phyloP scores from a whole-genome alignment of 2,888 invertebrate genomes.

The Agonopterix subpropinquella region DNA sequence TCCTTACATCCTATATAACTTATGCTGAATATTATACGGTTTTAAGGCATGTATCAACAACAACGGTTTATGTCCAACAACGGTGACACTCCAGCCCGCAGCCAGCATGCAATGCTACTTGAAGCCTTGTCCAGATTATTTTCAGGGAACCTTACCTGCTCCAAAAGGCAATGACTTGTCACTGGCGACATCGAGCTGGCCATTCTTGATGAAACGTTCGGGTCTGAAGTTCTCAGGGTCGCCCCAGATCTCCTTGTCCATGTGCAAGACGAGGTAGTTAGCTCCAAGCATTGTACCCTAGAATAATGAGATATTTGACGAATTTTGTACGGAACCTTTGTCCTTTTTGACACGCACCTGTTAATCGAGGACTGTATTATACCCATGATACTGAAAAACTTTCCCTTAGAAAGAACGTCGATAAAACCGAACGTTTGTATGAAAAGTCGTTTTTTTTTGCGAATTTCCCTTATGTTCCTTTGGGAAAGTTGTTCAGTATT shows the following conservation, averaged over 20 bases:
- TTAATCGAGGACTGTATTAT: too few species aligned
- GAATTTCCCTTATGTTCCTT: too few species aligned
- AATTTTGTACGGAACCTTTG: too few species aligned
- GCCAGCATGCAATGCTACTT: neutral
- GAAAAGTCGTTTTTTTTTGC: too few species aligned
- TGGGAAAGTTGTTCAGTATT: too few species aligned
- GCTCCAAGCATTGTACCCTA: constrained; percentile 72
- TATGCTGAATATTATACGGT: too few species aligned
- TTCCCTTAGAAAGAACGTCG: too few species aligned
- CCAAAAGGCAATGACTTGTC: constrained; percentile 81
- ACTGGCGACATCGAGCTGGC: constrained; percentile 66
- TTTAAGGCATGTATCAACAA: too few species aligned
- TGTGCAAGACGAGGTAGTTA: constrained; percentile 73
- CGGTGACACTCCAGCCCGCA: neutral
- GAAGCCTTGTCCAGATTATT: neutral
- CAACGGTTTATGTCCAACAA: neutral
- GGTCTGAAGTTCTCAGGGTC: constrained; percentile 81
- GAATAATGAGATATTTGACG: constrained; percentile 11
- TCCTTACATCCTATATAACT: too few species aligned
- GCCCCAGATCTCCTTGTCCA: constrained; percentile 76
- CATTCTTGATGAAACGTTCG: constrained; percentile 78
- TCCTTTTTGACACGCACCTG: too few species aligned
- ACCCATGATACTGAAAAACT: too few species aligned
- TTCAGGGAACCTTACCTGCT: constrained; percentile 60
- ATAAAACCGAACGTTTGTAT: too few species aligned